Conservation (phyloP, 1,140 invertebrate genomes). For the Muscidifurax raptorellus region DNA sequence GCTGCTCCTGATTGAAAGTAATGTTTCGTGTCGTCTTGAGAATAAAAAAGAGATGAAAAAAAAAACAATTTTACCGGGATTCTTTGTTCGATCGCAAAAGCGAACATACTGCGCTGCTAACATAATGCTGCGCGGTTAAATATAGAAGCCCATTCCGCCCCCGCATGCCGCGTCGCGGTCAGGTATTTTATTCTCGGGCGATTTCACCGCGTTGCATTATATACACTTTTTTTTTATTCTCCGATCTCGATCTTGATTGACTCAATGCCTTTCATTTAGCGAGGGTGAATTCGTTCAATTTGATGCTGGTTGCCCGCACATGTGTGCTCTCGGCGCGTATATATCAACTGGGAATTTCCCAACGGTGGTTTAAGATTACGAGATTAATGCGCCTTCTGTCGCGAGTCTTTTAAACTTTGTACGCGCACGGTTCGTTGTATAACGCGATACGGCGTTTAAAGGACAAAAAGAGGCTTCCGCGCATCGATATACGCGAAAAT, state of each 20-base stretch:
- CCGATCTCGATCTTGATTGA: constrained; percentile 38
- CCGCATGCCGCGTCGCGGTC: not conserved
- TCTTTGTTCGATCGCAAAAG: too few species aligned
- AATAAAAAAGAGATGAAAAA: too few species aligned
- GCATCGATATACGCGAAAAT: not conserved
- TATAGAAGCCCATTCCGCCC: constrained; percentile 9
- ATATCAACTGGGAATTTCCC: not conserved
- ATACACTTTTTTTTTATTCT: constrained; percentile 4
- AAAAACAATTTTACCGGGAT: too few species aligned
- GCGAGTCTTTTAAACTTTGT: not conserved
- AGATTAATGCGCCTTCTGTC: constrained; percentile 16
- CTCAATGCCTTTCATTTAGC: constrained; percentile 37
- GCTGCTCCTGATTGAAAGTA: not conserved
- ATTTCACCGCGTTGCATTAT: constrained; percentile 18
- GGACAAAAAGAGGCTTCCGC: not conserved
- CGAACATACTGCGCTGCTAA: too few species aligned
- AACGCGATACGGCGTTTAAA: too few species aligned
- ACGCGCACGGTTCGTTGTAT: not conserved
- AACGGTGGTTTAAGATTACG: constrained; percentile 9
- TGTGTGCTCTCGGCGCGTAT: not conserved
- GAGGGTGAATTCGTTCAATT: constrained; percentile 43
- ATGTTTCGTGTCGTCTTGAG: not conserved
- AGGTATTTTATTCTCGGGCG: constrained; percentile 35
- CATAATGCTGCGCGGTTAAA: too few species aligned
- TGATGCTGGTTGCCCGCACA: constrained; percentile 33